These are phyloP conservation scores for Drosophila murphyi DNA, from an alignment of 1,140 invertebrate species.

Conservation along the genomic window DNA sequence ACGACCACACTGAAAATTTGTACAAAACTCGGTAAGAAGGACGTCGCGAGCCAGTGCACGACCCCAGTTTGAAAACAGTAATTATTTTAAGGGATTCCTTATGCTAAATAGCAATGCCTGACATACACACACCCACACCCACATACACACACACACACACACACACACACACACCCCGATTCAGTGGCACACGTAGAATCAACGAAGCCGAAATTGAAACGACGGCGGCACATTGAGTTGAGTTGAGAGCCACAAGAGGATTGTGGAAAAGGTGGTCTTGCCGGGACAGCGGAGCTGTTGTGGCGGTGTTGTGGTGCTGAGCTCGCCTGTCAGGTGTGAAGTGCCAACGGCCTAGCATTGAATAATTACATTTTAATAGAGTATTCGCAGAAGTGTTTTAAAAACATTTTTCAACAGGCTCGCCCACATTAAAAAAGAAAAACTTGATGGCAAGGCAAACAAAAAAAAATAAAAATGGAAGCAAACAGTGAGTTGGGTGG, in stretches of 20 bases:
- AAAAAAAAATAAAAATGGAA: not conserved
- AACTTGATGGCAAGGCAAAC: not conserved
- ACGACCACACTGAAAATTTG: conserved; percentile 74
- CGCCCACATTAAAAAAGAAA: not conserved
- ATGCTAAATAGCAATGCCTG: conserved; percentile 64
- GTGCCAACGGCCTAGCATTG: conserved; percentile 75
- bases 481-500: no score
- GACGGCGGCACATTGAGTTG: conserved; percentile 18
- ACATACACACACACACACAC: conserved; percentile 27
- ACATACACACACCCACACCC: conserved; percentile 25
- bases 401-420: conserved; percentile 64
- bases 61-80: conserved; percentile 68
- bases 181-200: no score
- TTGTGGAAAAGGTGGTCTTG: conserved; percentile 10
- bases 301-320: conserved; percentile 10
- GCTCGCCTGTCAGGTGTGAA: conserved; percentile 66
- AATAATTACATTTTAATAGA: conserved; percentile 82
- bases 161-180: conserved; percentile 9
- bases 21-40: conserved; percentile 31
- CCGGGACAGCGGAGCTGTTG: not conserved
- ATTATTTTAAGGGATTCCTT: conserved; percentile 81
- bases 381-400: conserved; percentile 68
- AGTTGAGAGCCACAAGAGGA: conserved; percentile 11
- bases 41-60: conserved; percentile 22
- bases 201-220: conserved; percentile 57